Base-by-base conservation (phyloP, 1,140 invertebrate genomes). In the Eriosoma lanigerum region DNA sequence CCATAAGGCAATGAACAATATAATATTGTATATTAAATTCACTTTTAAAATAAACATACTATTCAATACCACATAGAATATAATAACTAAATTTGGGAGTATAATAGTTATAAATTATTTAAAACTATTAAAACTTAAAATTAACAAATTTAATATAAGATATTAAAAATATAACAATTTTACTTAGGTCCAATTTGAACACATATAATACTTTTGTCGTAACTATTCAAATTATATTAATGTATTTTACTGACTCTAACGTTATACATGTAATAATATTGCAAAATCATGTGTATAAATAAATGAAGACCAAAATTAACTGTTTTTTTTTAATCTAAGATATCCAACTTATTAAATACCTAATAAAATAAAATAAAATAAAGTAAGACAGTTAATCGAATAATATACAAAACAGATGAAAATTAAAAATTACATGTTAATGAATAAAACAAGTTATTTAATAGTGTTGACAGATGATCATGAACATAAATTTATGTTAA, bases 31-130 rank as follows among this genome's bases (percentile, higher is more conserved):
- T 75, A 75, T 75, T 21, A 21, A 38, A 75, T 75, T 38, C 21
- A 26, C 56, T 21, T 50, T 54, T 4, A 75, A 75, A 29, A 75
- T 21, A 73, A 75, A 56, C 72, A 38, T 10, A 75, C 52, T 75
- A 75, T 56, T 56, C 19, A 75, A n/a, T 75, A 75, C 56, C 72
- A 75, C 52, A 56, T 38, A 38, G 32, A 38, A 56, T 38, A 56
- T 75, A 56, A 32, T 8, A 15, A 21, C 52, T 75, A 75, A 10
- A 75, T 24, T 54, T 21, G n/a, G 44, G 32, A 60, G 21, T 19
- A 60, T 50, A 50, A 50, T 50, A 70, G 3, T 70, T 50, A 50
- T 17, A 26, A 50, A 70, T 48, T 19, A 70, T 50, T 0, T 26
- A 24, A 29, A 48, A 48, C 44, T 48, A 70, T 26, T 26, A 29